phyloP scores from a whole-genome alignment of 1,140 invertebrate genomes.

The Brachionus rubens region DNA sequence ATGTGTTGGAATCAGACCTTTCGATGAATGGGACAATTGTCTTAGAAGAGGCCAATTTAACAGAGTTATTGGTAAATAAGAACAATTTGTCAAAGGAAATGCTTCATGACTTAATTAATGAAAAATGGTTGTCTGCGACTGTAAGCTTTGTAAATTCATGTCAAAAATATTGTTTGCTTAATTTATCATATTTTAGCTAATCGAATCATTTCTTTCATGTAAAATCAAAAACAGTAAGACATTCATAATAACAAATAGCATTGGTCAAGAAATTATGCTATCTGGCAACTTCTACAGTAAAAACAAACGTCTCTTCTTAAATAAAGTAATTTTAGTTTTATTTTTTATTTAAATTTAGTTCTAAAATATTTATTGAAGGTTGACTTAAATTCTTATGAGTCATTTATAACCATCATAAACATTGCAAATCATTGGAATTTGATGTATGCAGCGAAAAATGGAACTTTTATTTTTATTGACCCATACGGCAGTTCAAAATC shows the following conservation, averaged over 20 bases:
- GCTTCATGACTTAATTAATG: conserved; percentile 27
- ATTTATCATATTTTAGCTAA: conserved; percentile 15
- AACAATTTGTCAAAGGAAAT: conserved; percentile 16
- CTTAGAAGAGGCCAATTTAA: background rate
- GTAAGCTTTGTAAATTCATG: conserved; percentile 10
- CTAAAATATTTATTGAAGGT: conserved; percentile 12
- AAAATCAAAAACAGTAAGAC: conserved; percentile 10
- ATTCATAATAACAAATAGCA: conserved; percentile 21
- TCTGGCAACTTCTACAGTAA: conserved; percentile 20
- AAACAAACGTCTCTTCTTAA: conserved; percentile 32
- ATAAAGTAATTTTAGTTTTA: conserved; percentile 13
- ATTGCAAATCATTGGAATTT: conserved; percentile 21
- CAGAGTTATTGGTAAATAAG: conserved; percentile 8
- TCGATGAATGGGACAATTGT: background rate
- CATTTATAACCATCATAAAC: conserved; percentile 16
- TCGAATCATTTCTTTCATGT: conserved; percentile 24
- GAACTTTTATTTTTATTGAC: conserved; percentile 12
- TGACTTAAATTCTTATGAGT: conserved; percentile 26
- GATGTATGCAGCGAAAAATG: conserved; percentile 27
- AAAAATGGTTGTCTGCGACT: conserved; percentile 27
- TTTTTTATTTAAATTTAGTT: background rate
- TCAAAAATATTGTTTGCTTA: background rate
- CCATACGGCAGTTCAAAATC: background rate
- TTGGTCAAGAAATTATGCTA: conserved; percentile 34
- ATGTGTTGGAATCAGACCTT: background rate